Evolutionary conservation across 2,797 vertebrate species (phyloP).

Genomic region (Sebastes elongatus): DNA sequence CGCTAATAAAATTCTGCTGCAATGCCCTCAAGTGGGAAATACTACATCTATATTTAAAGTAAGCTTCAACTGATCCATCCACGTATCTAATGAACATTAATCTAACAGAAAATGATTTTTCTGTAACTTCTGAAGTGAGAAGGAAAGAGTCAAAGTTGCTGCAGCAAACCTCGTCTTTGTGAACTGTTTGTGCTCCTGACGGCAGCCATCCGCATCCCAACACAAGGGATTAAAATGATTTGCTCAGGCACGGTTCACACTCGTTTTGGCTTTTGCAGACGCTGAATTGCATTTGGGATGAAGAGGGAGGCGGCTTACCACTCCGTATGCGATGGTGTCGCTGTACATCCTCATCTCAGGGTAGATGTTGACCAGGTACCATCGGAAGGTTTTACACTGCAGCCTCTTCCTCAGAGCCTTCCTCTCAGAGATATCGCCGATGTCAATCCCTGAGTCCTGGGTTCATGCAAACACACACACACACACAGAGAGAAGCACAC

Average conservation of each 20-base stretch:
- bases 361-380: constrained; percentile 98
- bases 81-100: background rate
- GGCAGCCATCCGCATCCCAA: constrained; percentile 37
- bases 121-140: background rate
- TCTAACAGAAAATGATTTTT: background rate
- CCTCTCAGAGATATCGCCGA: constrained; percentile 93
- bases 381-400: constrained; percentile 96
- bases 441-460: constrained; percentile 96
- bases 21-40: constrained; percentile 13
- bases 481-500: constrained; percentile 13
- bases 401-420: constrained; percentile 95
- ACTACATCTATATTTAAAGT: constrained; percentile 33
- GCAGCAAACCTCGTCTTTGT: constrained; percentile 30
- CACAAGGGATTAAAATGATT: constrained; percentile 54
- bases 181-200: constrained; percentile 42
- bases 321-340: constrained; percentile 93
- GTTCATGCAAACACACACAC: constrained; percentile 27
- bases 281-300: constrained; percentile 29
- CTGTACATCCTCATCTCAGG: constrained; percentile 98
- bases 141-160: constrained; percentile 8
- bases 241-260: constrained; percentile 28
- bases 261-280: constrained; percentile 28
- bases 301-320: constrained; percentile 83
- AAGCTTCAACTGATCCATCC: constrained; percentile 6
- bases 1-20: constrained; percentile 37